Conservation (phyloP, 2,888 invertebrate species). For the Tridacna gigas region DNA sequence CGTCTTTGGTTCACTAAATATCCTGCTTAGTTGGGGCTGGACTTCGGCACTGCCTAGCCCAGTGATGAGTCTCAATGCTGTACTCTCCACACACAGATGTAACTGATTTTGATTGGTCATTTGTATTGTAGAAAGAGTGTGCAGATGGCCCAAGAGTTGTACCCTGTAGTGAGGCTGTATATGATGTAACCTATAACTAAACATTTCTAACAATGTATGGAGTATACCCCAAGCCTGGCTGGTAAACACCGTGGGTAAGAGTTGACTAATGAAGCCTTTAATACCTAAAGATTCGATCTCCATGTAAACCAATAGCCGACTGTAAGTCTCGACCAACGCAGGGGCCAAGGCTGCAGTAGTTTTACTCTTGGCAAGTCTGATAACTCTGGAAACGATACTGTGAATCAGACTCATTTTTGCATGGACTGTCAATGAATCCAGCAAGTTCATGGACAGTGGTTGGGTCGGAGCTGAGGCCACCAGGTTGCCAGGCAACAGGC, state of each 20-base stretch:
- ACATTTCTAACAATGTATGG: conserved; percentile 98
- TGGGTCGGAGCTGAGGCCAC: conserved; percentile 90
- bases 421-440: conserved; percentile 97
- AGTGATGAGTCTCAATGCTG: conserved; percentile 93
- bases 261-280: conserved; percentile 97
- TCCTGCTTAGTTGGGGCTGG: conserved; percentile 95
- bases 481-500: conserved; percentile 84
- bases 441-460: conserved; percentile 95
- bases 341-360: conserved; percentile 93
- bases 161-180: conserved; percentile 98
- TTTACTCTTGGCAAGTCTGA: conserved; percentile 95
- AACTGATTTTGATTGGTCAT: conserved; percentile 98
- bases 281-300: conserved; percentile 98
- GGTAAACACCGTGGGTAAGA: conserved; percentile 95
- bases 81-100: conserved; percentile 96
- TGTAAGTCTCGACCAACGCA: conserved; percentile 97
- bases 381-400: conserved; percentile 91
- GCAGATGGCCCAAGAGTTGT: conserved; percentile 95
- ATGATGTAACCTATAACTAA: conserved; percentile 97
- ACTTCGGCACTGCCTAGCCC: conserved; percentile 97
- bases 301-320: conserved; percentile 95
- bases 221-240: conserved; percentile 97
- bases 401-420: conserved; percentile 96
- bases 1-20: conserved; percentile 95
- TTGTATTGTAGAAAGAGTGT: conserved; percentile 95